A percentile compares a stretch with the other conserved stretches of the same genome.
Evolutionary conservation across 2,113 vertebrate genomes (phyloP).

Genomic region (Panurus biarmicus): DNA sequence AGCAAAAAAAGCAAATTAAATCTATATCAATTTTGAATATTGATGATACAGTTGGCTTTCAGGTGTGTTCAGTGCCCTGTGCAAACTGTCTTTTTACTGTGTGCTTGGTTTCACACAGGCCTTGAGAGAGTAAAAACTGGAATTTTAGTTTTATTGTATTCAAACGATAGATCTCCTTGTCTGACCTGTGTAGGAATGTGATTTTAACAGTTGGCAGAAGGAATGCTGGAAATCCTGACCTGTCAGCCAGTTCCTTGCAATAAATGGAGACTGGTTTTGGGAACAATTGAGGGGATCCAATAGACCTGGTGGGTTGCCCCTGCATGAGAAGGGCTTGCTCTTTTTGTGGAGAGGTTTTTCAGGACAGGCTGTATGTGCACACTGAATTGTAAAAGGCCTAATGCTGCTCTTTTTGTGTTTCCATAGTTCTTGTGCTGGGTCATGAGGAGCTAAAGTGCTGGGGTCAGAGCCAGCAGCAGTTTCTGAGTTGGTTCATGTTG

Average conservation of each 20-base stretch:
- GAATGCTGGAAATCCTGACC: not conserved
- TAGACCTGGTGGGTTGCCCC: not conserved
- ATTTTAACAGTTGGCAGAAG: not conserved
- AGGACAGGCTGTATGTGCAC: too few relatives aligned
- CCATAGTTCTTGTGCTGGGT: not conserved
- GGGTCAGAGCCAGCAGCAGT: not conserved
- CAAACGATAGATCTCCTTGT: not conserved
- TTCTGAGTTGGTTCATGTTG: not conserved
- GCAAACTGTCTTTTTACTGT: not conserved
- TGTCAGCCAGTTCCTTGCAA: not conserved
- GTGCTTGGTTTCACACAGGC: not conserved
- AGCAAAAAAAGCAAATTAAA: conserved; percentile 17
- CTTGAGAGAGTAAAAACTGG: not conserved
- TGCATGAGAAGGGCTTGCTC: not conserved
- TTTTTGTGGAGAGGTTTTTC: not conserved
- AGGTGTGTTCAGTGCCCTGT: not conserved
- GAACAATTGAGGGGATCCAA: not conserved
- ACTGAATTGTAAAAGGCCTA: not conserved
- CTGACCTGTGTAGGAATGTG: not conserved
- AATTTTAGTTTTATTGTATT: not conserved
- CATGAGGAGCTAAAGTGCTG: not conserved
- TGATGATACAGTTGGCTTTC: not conserved
- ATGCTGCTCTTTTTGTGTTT: not conserved
- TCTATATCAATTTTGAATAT: not conserved
- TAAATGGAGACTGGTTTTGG: not conserved